Evolutionary conservation across 2,797 vertebrate species (phyloP), one percentile per base, ranked within the genome.

Genomic region (Meda fulgida): DNA sequence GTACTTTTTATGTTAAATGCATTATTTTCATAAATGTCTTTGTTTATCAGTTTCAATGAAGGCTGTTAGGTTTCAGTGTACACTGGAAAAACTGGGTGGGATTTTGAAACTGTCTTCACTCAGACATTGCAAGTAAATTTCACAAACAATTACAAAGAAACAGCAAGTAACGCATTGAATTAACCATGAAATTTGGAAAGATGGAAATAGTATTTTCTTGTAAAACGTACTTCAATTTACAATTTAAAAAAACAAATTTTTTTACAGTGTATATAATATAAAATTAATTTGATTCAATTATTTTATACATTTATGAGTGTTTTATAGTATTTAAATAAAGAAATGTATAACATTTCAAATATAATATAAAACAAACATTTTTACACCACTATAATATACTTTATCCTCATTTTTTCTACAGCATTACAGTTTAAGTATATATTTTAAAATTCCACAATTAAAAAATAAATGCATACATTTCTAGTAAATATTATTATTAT

Each of bases 241-340:
- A 60, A 26, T 60, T 5, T 13, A 1, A 9, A 23, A 55, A 9
- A 4, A 46, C 0, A 4, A 1, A 0, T 23, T 19, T 19, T n/a
- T 58, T 60, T 3, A 26, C 4, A 29, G 58, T 75, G 18, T 31
- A 51, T 48, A 10, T 23, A 34, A 21, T 23, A 23, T 34, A 23
- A 23, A 23, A 34, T 46, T 3, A 3, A 51, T 31, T 31, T 8
- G 5, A 19, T 34, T 4, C 5, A 3, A 16, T 36, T 9, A 8
- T 19, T 34, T 21, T 13, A 53, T 53, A 13, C 31, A 14, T 75
- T 34, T 23, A 55, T n/a, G n/a, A 8, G 23, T 36, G 19, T 31
- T 48, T 71, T 48, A 31, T 73, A 14, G 5, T 23, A 75, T 4
- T 75, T 72, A 43, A 71, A 11, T 14, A 2, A 1, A 53, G 6